Percentiles rank a stretch among this genome's conserved stretches.
Conservation (phyloP, 2,113 vertebrate genomes). For the Brienomyrus brachyistius region DNA sequence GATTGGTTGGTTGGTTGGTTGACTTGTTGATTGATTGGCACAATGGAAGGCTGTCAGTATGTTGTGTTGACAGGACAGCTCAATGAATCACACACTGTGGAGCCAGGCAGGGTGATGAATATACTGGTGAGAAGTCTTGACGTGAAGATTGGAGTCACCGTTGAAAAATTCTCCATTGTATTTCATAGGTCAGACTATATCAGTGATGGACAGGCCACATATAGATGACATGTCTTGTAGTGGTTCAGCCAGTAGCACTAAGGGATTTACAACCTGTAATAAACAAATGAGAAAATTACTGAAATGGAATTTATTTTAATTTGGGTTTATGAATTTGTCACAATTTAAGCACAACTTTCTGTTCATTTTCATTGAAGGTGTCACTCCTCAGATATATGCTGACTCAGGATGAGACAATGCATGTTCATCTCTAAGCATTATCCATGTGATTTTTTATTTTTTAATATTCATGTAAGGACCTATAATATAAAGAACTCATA, state of each 20-base stretch:
- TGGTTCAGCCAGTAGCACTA: constrained; percentile 36
- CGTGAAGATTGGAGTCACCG: constrained; percentile 59
- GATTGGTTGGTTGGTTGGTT: background rate
- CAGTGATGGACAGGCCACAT: constrained; percentile 55
- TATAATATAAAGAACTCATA: background rate
- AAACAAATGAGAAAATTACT: background rate
- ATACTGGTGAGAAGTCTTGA: constrained; percentile 56
- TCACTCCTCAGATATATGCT: background rate
- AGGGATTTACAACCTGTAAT: background rate
- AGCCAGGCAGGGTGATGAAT: constrained; percentile 61
- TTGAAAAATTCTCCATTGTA: constrained; percentile 50
- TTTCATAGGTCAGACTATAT: constrained; percentile 51
- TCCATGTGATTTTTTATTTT: background rate
- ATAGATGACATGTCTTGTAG: constrained; percentile 56
- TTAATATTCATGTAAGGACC: background rate
- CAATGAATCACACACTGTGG: constrained; percentile 59
- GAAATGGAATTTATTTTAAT: background rate
- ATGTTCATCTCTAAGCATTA: background rate
- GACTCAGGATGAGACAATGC: background rate
- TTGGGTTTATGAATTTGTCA: background rate
- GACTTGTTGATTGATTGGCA: background rate
- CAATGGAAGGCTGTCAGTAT: constrained; percentile 44
- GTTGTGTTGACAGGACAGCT: constrained; percentile 51
- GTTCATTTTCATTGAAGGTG: background rate
- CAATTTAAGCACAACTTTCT: background rate